Evolutionary conservation across 2,888 invertebrate genomes (phyloP).

Genomic region (Capitulum mitella): DNA sequence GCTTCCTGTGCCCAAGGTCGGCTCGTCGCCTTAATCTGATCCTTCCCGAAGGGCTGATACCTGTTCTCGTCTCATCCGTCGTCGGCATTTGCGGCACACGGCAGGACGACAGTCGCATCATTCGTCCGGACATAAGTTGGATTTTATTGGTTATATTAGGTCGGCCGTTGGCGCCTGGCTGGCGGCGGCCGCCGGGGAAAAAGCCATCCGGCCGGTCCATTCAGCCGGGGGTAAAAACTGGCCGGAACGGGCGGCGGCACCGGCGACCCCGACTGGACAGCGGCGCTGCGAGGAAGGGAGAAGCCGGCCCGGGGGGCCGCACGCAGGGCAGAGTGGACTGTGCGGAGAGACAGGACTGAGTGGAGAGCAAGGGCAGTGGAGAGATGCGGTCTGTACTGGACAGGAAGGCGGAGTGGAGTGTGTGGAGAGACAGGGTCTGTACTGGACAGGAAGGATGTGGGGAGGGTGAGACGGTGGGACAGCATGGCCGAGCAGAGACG

Average conservation of each 20-base stretch:
- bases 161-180: not conserved
- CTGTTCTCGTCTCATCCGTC: not conserved
- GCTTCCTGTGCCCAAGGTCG: no score
- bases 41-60: not conserved
- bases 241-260: not conserved
- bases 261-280: not conserved
- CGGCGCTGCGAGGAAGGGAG: not conserved
- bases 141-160: conserved; percentile 21
- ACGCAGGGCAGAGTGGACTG: no score
- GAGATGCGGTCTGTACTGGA: no score
- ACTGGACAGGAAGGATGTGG: no score
- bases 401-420: no score
- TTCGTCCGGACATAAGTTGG: conserved; percentile 6
- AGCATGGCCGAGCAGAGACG: no score
- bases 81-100: not conserved
- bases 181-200: not conserved
- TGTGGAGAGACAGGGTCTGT: no score
- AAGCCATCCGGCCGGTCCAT: not conserved
- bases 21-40: no score
- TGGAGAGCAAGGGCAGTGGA: no score
- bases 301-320: no score
- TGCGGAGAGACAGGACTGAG: no score
- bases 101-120: not conserved
- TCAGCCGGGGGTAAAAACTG: not conserved
- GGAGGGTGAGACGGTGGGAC: no score